These are phyloP conservation scores for Brachionus manjavacas DNA, from an alignment of 1,140 invertebrate genomes.

Conservation along the genomic window DNA sequence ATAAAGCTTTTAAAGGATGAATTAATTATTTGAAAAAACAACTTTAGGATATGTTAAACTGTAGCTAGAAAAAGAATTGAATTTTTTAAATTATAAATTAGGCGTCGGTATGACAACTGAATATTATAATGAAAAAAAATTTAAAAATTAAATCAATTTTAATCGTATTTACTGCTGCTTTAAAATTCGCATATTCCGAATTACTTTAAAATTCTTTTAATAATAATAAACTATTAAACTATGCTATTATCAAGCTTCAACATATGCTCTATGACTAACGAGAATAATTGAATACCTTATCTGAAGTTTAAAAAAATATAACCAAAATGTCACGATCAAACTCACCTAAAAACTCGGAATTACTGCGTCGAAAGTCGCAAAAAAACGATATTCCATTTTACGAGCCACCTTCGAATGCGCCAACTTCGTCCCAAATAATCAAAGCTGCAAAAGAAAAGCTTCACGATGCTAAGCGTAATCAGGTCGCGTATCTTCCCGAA, in stretches of 20 bases:
- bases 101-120: background rate
- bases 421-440: slow-evolving; percentile 72
- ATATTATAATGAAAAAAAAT: background rate
- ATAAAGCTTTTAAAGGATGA: background rate
- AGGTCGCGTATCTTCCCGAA: background rate
- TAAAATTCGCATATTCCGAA: background rate
- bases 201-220: background rate
- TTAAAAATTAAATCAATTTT: background rate
- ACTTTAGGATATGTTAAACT: background rate
- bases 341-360: slow-evolving; percentile 1
- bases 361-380: slow-evolving; percentile 44
- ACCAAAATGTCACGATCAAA: background rate
- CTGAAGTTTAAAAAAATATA: background rate
- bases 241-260: background rate
- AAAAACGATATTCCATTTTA: slow-evolving; percentile 55
- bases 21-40: background rate
- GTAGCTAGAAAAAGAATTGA: background rate
- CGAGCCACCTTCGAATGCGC: slow-evolving; percentile 56
- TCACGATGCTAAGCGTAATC: slow-evolving; percentile 43
- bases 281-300: background rate
- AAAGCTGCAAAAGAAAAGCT: slow-evolving; percentile 63
- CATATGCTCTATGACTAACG: background rate
- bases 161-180: background rate
- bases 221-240: background rate
- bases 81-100: background rate